phyloP scores from a whole-genome alignment of 1,140 invertebrate species.

The Heliconius melpomene region DNA sequence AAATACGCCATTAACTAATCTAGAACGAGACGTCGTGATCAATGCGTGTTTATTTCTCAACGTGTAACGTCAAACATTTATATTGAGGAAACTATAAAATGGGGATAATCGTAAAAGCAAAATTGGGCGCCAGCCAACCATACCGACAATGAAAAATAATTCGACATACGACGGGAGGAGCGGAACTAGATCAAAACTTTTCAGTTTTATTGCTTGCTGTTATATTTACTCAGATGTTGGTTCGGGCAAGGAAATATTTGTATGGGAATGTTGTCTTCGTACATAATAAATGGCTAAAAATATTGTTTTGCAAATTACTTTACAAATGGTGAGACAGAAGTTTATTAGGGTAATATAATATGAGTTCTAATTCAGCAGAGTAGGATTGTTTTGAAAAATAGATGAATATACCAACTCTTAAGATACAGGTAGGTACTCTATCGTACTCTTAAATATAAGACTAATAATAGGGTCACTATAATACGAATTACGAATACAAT shows the following conservation, averaged over 20 bases:
- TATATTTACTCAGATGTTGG: constrained; percentile 38
- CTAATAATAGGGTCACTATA: too few relatives aligned
- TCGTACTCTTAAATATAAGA: too few relatives aligned
- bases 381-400: not conserved
- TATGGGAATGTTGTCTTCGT: not conserved
- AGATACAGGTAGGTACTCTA: too few relatives aligned
- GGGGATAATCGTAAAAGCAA: constrained; percentile 73
- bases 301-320: not conserved
- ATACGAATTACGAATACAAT: too few relatives aligned
- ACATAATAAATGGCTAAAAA: not conserved
- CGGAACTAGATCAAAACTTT: constrained; percentile 62
- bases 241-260: constrained; percentile 28
- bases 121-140: constrained; percentile 64
- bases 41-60: constrained; percentile 47
- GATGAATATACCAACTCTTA: not conserved
- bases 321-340: not conserved
- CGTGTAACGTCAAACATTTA: constrained; percentile 61
- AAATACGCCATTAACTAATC: not conserved
- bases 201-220: constrained; percentile 46
- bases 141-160: constrained; percentile 75
- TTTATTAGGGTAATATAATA: not conserved
- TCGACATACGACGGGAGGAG: constrained; percentile 60
- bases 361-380: too few relatives aligned
- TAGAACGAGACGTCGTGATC: constrained; percentile 23
- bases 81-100: constrained; percentile 75